Conservation (phyloP, 2,113 vertebrate genomes). For the Lophochroa leadbeateri region DNA sequence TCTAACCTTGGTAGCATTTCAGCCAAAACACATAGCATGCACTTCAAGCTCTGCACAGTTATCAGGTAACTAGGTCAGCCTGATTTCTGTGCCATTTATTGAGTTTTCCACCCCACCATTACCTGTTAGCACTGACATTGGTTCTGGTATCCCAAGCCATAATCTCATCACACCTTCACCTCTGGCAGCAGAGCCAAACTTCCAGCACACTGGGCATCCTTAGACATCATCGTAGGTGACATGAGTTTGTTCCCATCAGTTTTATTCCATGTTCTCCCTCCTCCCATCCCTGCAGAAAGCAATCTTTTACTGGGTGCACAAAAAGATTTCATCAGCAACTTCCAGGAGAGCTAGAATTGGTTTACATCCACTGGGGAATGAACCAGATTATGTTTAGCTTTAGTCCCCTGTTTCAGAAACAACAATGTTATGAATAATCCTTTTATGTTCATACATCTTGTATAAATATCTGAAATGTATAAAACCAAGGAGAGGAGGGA, state of each 20-base stretch:
- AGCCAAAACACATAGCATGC: rapidly evolving
- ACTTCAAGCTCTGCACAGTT: neutral
- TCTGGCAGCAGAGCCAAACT: neutral
- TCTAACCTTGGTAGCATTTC: neutral
- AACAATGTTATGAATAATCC: constrained; percentile 34
- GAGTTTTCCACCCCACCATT: neutral
- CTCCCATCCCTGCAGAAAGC: neutral
- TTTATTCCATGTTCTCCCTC: neutral
- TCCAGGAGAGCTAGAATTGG: constrained; percentile 7
- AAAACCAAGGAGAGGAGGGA: neutral
- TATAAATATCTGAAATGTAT: constrained; percentile 24
- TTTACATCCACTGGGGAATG: constrained; percentile 29
- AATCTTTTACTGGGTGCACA: neutral
- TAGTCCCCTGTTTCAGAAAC: constrained; percentile 29
- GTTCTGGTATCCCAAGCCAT: neutral
- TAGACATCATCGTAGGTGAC: neutral
- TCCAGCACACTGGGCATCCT: neutral
- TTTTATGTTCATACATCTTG: constrained; percentile 45
- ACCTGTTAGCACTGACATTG: neutral
- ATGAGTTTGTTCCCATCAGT: neutral
- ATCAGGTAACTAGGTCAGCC: neutral
- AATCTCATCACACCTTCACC: neutral
- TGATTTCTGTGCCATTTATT: neutral
- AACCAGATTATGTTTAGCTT: constrained; percentile 27
- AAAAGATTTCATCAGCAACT: neutral